Evolutionary conservation across 2,888 invertebrate genomes (phyloP).

Genomic region (Chrysolina americana): DNA sequence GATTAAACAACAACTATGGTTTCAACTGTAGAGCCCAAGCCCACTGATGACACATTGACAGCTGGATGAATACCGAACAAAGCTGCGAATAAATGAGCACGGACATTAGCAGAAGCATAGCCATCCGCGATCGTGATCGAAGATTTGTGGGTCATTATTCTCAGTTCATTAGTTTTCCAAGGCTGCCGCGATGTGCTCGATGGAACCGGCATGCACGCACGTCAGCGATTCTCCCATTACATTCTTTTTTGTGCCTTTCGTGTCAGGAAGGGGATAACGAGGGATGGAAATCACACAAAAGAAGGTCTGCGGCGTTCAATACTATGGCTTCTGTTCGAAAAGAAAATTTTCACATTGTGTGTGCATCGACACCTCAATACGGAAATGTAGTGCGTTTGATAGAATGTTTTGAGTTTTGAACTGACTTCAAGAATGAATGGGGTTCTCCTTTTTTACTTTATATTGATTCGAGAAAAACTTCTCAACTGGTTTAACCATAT

Average conservation of each 20-base stretch:
- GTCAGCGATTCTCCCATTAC: slow-evolving; percentile 58
- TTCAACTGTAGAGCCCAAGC: no score
- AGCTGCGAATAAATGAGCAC: background rate
- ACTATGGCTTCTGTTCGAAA: slow-evolving; percentile 35
- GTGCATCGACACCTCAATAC: slow-evolving; percentile 21
- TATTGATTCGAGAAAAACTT: no score
- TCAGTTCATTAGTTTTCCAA: slow-evolving; percentile 47
- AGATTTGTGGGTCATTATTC: slow-evolving; percentile 47
- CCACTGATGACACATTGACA: background rate
- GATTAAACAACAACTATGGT: no score
- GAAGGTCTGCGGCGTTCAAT: slow-evolving; percentile 37
- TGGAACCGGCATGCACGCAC: slow-evolving; percentile 48
- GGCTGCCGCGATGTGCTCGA: slow-evolving; percentile 34
- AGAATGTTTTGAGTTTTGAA: slow-evolving; percentile 25
- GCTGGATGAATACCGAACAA: background rate
- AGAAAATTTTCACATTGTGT: slow-evolving; percentile 36
- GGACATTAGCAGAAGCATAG: background rate
- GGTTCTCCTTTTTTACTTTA: background rate
- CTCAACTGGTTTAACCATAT: no score
- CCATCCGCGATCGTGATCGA: background rate
- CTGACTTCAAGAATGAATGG: background rate
- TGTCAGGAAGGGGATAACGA: slow-evolving; percentile 41
- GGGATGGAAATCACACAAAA: slow-evolving; percentile 42
- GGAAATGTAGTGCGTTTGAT: slow-evolving; percentile 24
- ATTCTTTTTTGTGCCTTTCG: slow-evolving; percentile 39